Evolutionary conservation across 1,140 invertebrate species (phyloP).

Genomic region (Drosophila melanica): DNA sequence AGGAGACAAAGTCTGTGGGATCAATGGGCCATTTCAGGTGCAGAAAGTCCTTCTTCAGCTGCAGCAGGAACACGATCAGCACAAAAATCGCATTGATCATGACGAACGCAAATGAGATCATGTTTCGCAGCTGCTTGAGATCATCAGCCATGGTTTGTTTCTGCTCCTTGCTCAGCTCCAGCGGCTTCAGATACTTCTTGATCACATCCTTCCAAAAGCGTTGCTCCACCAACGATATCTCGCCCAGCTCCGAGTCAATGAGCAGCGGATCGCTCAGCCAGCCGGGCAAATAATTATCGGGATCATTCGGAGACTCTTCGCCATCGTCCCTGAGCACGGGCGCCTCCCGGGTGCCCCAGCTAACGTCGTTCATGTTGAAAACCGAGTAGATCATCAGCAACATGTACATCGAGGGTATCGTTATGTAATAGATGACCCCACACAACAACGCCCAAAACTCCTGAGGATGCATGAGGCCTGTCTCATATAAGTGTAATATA

Average conservation of each 20-base stretch:
- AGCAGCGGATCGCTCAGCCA: constrained; percentile 90
- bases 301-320: constrained; percentile 25
- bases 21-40: constrained; percentile 90
- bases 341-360: constrained; percentile 95
- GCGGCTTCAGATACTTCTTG: constrained; percentile 89
- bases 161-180: constrained; percentile 87
- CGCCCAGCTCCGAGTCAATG: constrained; percentile 86
- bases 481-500: no score
- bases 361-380: constrained; percentile 95
- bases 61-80: constrained; percentile 91
- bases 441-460: constrained; percentile 91
- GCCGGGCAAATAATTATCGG: constrained; percentile 84
- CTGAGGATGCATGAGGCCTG: constrained; percentile 91
- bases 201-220: constrained; percentile 91
- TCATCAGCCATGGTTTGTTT: constrained; percentile 86
- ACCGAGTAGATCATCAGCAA: constrained; percentile 95
- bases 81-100: constrained; percentile 94
- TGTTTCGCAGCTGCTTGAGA: constrained; percentile 88
- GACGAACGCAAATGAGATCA: constrained; percentile 91
- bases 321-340: constrained; percentile 62
- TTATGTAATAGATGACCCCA: constrained; percentile 94
- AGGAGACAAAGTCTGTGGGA: constrained; percentile 88
- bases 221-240: constrained; percentile 87
- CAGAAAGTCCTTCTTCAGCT: constrained; percentile 89
- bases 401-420: constrained; percentile 97